phyloP scores from a whole-genome alignment of 2,888 invertebrate genomes.

The Lepidocyrtoides sp. region DNA sequence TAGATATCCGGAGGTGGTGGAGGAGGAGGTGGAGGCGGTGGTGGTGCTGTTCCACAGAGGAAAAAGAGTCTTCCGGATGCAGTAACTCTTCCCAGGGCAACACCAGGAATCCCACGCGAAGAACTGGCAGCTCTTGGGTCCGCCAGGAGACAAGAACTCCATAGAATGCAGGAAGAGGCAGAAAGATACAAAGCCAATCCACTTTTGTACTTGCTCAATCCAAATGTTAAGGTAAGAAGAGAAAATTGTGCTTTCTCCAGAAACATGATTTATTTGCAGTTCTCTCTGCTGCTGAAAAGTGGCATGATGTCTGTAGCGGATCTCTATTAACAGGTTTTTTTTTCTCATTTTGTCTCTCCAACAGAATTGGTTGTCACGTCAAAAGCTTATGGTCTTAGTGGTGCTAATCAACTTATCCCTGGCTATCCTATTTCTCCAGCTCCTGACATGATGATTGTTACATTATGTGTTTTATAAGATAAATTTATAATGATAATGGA shows the following conservation, averaged over 20 bases:
- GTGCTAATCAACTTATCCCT: conserved; percentile 97
- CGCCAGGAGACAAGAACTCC: conserved; percentile 97
- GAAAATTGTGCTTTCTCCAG: not conserved
- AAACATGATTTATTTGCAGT: no score
- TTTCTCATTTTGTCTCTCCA: conserved; percentile 86
- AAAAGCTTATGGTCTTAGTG: conserved; percentile 97
- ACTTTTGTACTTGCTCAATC: conserved; percentile 98
- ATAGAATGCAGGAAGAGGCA: conserved; percentile 95
- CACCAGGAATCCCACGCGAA: conserved; percentile 96
- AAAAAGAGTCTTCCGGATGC: conserved; percentile 99
- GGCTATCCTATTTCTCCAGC: conserved; percentile 98
- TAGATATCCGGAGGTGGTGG: conserved; percentile 75
- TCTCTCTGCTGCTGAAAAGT: no score
- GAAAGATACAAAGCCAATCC: conserved; percentile 98
- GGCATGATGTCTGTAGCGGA: no score
- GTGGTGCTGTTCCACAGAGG: conserved; percentile 93
- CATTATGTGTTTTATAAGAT: conserved; percentile 74
- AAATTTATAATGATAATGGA: conserved; percentile 73
- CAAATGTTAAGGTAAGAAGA: conserved; percentile 95
- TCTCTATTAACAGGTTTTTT: conserved; percentile 18
- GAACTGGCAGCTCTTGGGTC: conserved; percentile 98
- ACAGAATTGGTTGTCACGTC: conserved; percentile 98
- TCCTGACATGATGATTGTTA: conserved; percentile 93
- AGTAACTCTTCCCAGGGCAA: conserved; percentile 93
- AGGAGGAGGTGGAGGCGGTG: conserved; percentile 80